Conservation (phyloP, 2,113 vertebrate genomes). For the Miniopterus natalensis region DNA sequence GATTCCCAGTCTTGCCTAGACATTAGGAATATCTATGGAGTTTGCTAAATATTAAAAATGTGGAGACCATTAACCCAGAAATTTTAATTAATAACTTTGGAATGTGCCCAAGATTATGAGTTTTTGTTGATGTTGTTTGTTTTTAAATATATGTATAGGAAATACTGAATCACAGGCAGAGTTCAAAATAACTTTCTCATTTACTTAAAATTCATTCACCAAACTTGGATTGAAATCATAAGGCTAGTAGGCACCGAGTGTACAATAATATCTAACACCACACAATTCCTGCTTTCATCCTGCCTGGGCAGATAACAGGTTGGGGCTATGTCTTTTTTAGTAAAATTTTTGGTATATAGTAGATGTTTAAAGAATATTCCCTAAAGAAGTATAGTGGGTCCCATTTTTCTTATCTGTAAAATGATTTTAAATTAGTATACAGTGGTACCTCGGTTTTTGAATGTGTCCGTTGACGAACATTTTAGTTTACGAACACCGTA, state of each 20-base stretch:
- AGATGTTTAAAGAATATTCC: background rate
- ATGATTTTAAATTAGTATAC: background rate
- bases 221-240: background rate
- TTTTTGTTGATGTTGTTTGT: background rate
- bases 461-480: no score
- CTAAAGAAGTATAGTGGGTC: background rate
- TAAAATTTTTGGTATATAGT: background rate
- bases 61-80: background rate
- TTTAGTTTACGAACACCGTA: no score
- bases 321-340: background rate
- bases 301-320: background rate
- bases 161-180: background rate
- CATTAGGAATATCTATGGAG: background rate
- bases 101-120: background rate
- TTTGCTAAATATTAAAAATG: constrained; percentile 5
- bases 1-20: background rate
- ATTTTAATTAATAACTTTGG: background rate
- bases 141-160: background rate
- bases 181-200: background rate
- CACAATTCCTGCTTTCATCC: background rate
- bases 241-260: background rate
- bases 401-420: background rate
- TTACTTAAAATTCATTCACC: background rate
- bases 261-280: background rate
- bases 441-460: no score